These are phyloP conservation scores for Chaitophorus viminalis DNA, from an alignment of 2,888 invertebrate species.

Conservation along the genomic window DNA sequence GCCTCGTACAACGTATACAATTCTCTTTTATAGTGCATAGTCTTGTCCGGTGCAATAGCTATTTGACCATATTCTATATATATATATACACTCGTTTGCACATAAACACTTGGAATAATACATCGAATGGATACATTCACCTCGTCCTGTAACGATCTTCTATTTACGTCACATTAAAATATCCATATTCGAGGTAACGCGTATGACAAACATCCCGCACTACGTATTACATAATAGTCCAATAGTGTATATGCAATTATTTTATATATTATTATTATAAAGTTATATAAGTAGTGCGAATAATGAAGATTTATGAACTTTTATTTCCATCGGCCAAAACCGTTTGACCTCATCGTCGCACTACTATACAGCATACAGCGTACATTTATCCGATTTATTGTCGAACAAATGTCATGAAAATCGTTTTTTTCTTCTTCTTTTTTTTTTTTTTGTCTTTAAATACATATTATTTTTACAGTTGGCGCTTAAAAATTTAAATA, in stretches of 20 bases:
- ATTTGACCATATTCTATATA: not conserved
- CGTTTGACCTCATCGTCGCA: not conserved
- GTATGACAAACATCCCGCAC: not conserved
- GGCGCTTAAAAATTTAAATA: conserved; percentile 21
- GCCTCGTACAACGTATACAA: not conserved
- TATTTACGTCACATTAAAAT: not conserved
- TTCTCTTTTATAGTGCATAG: not conserved
- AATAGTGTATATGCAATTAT: no score
- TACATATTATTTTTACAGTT: not conserved
- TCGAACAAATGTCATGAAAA: conserved; percentile 15
- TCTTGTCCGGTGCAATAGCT: not conserved
- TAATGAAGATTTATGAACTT: conserved; percentile 2
- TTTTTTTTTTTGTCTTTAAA: not conserved
- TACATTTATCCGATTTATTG: not conserved
- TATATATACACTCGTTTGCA: not conserved
- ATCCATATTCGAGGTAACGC: not conserved
- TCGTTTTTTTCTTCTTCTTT: not conserved
- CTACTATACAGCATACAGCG: no score
- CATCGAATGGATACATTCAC: not conserved
- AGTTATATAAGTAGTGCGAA: no score
- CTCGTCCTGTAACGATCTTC: not conserved
- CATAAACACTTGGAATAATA: not conserved
- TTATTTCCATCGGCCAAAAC: conserved; percentile 4
- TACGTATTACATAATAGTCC: not conserved
- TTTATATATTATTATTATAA: no score